These are phyloP conservation scores for Pogonomyrmex barbatus DNA, from an alignment of 1,140 invertebrate genomes.

Conservation along the genomic window DNA sequence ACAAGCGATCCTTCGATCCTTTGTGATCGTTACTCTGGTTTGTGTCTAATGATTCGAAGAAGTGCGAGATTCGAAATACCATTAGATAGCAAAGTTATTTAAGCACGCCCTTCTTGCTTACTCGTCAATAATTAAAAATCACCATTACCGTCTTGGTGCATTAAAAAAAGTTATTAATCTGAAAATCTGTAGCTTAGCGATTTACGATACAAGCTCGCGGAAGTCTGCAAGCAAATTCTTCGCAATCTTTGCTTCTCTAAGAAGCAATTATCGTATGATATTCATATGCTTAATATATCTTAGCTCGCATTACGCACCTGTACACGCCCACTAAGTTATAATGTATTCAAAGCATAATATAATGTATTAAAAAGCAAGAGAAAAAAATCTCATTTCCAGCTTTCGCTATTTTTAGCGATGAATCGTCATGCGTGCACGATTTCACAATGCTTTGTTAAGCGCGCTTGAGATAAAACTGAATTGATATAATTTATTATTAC, in stretches of 20 bases:
- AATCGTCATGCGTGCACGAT: not conserved
- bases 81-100: not conserved
- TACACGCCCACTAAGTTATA: not conserved
- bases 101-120: not conserved
- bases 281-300: slow-evolving; percentile 19
- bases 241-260: not conserved
- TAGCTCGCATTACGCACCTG: not conserved
- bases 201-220: slow-evolving; percentile 52
- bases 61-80: not conserved
- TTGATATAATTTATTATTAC: not conserved
- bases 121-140: not conserved
- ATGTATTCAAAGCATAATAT: not conserved
- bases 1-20: not conserved
- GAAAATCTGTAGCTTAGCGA: not conserved
- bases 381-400: not conserved
- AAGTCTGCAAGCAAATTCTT: not conserved
- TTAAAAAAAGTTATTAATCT: slow-evolving; percentile 23
- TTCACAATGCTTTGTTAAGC: not conserved
- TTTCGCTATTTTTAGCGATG: slow-evolving; percentile 22
- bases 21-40: not conserved
- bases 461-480: not conserved
- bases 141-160: not conserved
- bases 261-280: not conserved
- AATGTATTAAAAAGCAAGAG: not conserved
- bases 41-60: not conserved